These are phyloP conservation scores for Mycalesis mineus DNA, from an alignment of 2,888 invertebrate species.

Conservation along the genomic window DNA sequence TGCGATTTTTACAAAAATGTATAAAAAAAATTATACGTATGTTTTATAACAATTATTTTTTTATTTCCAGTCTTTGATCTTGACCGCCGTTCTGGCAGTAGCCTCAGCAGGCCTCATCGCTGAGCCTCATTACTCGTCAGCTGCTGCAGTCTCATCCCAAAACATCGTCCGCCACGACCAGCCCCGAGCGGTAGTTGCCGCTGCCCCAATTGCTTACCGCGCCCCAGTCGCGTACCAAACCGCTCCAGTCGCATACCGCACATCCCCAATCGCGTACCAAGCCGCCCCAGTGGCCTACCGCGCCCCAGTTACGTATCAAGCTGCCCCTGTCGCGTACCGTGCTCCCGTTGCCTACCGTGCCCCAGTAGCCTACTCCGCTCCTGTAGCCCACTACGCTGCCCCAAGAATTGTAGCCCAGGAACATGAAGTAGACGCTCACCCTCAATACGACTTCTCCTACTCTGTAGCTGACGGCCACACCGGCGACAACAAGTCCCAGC, in stretches of 20 bases:
- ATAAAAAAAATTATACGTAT: too few species aligned
- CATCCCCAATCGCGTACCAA: constrained; percentile 37
- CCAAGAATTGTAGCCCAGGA: constrained; percentile 46
- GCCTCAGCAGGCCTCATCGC: constrained; percentile 54
- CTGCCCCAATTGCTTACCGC: constrained; percentile 40
- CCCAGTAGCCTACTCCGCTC: constrained; percentile 40
- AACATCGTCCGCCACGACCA: constrained; percentile 54
- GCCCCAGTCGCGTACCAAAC: constrained; percentile 37
- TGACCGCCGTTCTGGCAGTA: constrained; percentile 55
- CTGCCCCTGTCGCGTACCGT: constrained; percentile 38
- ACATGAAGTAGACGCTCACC: constrained; percentile 57
- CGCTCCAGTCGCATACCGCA: constrained; percentile 35
- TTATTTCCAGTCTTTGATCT: constrained; percentile 48
- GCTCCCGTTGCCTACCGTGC: constrained; percentile 40
- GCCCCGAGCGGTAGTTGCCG: constrained; percentile 2
- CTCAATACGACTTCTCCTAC: constrained; percentile 77
- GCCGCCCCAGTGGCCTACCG: constrained; percentile 35
- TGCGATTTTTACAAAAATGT: too few species aligned
- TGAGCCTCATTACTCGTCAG: constrained; percentile 53
- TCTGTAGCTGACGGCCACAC: constrained; percentile 77
- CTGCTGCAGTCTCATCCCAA: constrained; percentile 59
- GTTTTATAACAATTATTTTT: not conserved
- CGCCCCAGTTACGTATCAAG: constrained; percentile 23
- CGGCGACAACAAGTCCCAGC: constrained; percentile 74
- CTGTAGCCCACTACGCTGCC: constrained; percentile 41